Evolutionary conservation across 2,113 vertebrate genomes (phyloP), one percentile per base, ranked within the genome.

Genomic region (Gasterosteus nipponicus): DNA sequence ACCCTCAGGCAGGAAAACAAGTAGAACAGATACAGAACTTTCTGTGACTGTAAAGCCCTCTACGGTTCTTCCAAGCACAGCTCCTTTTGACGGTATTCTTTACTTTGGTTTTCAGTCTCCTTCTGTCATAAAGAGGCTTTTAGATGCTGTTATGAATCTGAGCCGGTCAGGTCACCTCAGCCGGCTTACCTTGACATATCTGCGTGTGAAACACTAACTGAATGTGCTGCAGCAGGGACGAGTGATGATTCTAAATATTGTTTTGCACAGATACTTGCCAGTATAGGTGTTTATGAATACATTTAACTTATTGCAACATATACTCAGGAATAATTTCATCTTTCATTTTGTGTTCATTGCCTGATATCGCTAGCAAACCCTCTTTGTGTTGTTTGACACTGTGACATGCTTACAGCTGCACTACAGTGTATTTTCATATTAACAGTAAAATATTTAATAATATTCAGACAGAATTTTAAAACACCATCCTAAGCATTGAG

Each of bases 11-110:
- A 54, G 58, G n/a, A 61, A 62, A 68, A 71, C 44, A 79, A 68
- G 33, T 11, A n/a, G 14, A 33, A n/a, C 33, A 33, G 3, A 58
- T 10, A 22, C 12, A 66, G 69, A 31, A 29, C 57, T 82, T 51
- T 19, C 49, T 68, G 38, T 59, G 1, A 62, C 10, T 54, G 16
- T 69, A 67, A 78, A 78, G 77, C 60, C 53, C 60, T 35, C 42
- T 54, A 58, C 77, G 54, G 68, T 79, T 65, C 53, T 66, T 67
- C 44, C 53, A 59, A 47, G 59, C 39, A 54, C 56, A 44, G 2
- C 18, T 15, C 0, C 53, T 38, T 29, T 22, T 16, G 68, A 73
- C 68, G 47, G 14, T 18, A 31, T 58, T 51, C 41, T 56, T 68
- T 15, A 0, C n/a, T 38, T 57, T 8, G 3, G 29, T 57, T 8